Conservation (phyloP, 2,113 vertebrate species). For the Cyanoderma ruficeps region DNA sequence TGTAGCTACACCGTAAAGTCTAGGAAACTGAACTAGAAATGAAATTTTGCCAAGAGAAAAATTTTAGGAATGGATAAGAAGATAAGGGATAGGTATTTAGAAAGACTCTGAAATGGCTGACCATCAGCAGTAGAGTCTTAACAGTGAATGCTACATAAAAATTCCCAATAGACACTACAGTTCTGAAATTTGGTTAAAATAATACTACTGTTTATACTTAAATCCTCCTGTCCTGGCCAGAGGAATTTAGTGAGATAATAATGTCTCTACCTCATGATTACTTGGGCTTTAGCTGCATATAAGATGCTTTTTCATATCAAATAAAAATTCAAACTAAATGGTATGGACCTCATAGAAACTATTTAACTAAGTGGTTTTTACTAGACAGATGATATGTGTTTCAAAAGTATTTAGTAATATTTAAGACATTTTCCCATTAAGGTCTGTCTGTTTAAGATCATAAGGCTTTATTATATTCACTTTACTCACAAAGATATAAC, state of each 20-base stretch:
- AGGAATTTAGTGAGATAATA: not conserved
- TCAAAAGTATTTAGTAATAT: not conserved
- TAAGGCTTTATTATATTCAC: not conserved
- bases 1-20: not conserved
- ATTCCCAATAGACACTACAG: not conserved
- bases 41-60: not conserved
- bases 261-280: not conserved
- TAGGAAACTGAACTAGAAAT: not conserved
- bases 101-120: not conserved
- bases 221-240: not conserved
- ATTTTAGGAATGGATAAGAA: not conserved
- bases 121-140: not conserved
- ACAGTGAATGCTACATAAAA: not conserved
- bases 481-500: not conserved
- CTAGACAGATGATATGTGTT: not conserved
- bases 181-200: slow-evolving; percentile 11
- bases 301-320: not conserved
- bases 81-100: not conserved
- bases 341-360: not conserved
- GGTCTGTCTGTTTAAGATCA: not conserved
- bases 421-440: slow-evolving; percentile 1
- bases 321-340: slow-evolving; percentile 12
- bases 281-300: not conserved
- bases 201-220: not conserved
- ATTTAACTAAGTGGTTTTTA: not conserved